Conservation (phyloP, 2,797 vertebrate species). For the Alosa sapidissima region DNA sequence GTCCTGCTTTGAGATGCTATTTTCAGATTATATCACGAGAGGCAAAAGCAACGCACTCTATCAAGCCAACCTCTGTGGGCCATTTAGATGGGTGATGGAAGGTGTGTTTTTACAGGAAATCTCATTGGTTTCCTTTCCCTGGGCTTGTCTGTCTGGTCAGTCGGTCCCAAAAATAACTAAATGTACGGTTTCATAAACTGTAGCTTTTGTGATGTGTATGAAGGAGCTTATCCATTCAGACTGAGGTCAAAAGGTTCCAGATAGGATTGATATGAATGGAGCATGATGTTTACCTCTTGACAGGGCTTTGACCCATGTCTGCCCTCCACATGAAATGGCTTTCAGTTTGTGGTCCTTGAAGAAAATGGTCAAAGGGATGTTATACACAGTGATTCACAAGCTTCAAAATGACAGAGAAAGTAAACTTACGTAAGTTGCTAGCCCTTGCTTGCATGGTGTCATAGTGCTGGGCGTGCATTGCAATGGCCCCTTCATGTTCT, state of each 20-base stretch:
- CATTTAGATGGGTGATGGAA: background rate
- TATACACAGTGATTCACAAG: background rate
- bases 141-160: background rate
- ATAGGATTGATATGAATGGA: background rate
- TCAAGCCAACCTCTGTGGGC: slow-evolving; percentile 7
- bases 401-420: background rate
- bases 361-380: background rate
- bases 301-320: background rate
- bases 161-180: background rate
- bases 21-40: slow-evolving; percentile 45
- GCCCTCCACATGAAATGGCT: background rate
- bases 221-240: background rate
- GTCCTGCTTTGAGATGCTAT: slow-evolving; percentile 21
- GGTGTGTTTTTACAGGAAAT: background rate
- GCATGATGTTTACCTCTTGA: background rate
- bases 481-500: slow-evolving; percentile 92
- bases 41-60: slow-evolving; percentile 36
- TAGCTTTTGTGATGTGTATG: background rate
- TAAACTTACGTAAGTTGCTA: slow-evolving; percentile 91
- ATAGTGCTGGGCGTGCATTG: slow-evolving; percentile 91
- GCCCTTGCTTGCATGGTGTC: slow-evolving; percentile 86
- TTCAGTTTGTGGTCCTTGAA: background rate
- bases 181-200: background rate
- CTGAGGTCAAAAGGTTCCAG: background rate
- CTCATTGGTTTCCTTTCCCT: background rate